Evolutionary conservation across 92 coral and sea anemone genomes (phyloP), one percentile per base, ranked within the genome.

Genomic region (Zoanthus gigantus): DNA sequence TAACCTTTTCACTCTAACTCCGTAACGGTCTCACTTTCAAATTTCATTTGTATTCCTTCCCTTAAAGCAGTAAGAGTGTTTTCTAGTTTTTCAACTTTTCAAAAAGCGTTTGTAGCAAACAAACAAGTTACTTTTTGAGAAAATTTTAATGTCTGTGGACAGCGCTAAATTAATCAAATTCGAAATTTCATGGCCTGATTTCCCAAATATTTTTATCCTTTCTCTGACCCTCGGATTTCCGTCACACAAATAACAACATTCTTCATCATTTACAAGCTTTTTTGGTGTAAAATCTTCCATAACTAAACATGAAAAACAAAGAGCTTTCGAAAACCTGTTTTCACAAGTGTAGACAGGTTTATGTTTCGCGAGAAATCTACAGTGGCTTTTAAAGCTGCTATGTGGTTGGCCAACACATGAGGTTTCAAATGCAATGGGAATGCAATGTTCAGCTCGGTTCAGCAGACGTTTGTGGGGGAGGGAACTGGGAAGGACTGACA

Each of bases 51-150:
- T 42, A 85, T 52, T 47, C 50, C 83, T 63, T 85, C 73, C 57
- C 31, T 85, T 9, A 73, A 29, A 85, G 57, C 83, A 30, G 31
- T 58, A 2, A 74, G 9, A 74, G 52, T 74, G 45, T 72, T 56
- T 54, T 31, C 77, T 31, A 44, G 42, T 74, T 85, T 85, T 61
- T 89, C 57, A 1, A 89, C 66, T 23, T 78, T 78, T 89, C 78
- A 88, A 67, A 50, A 89, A 58, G 12, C 92, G 89, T 17, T 77
- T 46, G 74, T 89, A 84, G 78, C 89, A 89, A 52, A 89, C 74
- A 60, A 89, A 89, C 83, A 89, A 83, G 53, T 89, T 67, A 79
- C 71, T 77, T n/a, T 83, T 79, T 15, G 92, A 89, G 83, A 63
- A 83, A 48, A 77, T 71, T 61, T 79, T 76, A 73, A 50, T 71